Base-by-base conservation (phyloP, 2,888 invertebrate genomes). In the Metalampra italica region DNA sequence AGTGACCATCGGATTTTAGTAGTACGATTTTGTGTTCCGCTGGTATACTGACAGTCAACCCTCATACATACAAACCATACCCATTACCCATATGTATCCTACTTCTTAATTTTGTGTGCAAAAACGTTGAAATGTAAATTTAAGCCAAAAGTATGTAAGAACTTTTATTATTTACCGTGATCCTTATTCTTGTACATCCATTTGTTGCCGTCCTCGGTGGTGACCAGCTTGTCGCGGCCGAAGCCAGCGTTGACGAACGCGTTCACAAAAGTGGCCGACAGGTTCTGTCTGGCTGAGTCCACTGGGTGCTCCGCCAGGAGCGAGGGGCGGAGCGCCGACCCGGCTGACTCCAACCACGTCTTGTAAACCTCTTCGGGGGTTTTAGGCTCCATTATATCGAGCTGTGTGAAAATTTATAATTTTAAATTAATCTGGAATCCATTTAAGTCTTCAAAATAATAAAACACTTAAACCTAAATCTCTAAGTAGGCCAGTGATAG, bases 331-430 rank as follows among this genome's bases (percentile, higher is more conserved):
- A 91, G 75, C 3, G 91, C 91, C 1, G 91, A 87, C 0, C 91
- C 91, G 0, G 93, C 92, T 48, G 95, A 96, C 82, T 99, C 99
- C 54, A 99, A 86, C 92, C 99, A 98, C 0, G 96, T 95, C 82
- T 99, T 99, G 88, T 99, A 99, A 9, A 99, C 98, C 75, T 99
- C 99, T 78, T 99, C 99, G 0, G 99, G 99, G 0, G 96, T 95
- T 89, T 99, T 99, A 0, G 99, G 98, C 76, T 99, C 99, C 95
- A 99, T 96, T 59, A 99, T 98, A 78, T 99, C 99, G 65, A 99
- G 91, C 93, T 95, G 72, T 39, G 75, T 64, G 51, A 51, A 41
- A 47, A 47, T n/a, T n/a, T n/a, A n/a, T n/a, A 37, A 12, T 5
- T 4, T 22, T 22, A 22, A 22, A 22, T 22, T 22, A n/a, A 22